Base-by-base conservation (phyloP, 2,113 vertebrate species). In the Neodontobutis hainanensis region DNA sequence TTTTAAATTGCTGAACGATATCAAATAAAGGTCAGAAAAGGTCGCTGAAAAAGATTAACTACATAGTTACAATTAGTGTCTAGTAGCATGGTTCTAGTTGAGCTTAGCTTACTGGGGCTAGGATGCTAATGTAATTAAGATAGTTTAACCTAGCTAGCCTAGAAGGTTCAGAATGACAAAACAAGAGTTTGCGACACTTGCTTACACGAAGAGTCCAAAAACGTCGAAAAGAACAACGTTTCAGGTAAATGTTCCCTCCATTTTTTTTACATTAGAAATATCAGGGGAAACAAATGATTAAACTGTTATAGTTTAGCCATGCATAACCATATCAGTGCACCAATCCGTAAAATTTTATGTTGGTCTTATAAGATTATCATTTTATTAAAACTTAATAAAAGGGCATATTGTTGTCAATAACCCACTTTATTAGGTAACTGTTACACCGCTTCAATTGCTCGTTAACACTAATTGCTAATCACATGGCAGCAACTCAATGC, bases 201-300 rank as follows among this genome's bases (percentile, higher is more conserved):
- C 94, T 19, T 93, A 95, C 77, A 90, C 83, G 6, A 94, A 92
- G 79, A 95, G 93, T 50, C 95, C 93, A 1, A 95, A 93, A 84
- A 79, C 87, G 56, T 86, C 93, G 15, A 94, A 86, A 87, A 94
- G 94, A 87, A 95, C 94, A 42, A 90, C 91, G 56, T 96, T 96
- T 75, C 95, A 96, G 94, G 95, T 97, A 89, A 62, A 57, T 6
- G 0, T 12, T 8, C 6, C 14, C 4, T 8, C 3, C 3, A 2
- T 5, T 46, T 38, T 40, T 6, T 40, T 40, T 40, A 40, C 38
- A 40, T 6, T 40, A 6, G 38, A 40, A 46, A 46, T 46, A 11
- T 9, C 4, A 46, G 11, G 11, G 38, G 8, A 40, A 6, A 40
- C 38, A 40, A 40, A 3, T 40, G 2, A 40, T 40, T 40, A 40